Conservation (phyloP, 30 jellyfish, hydroid and myxozoan species). For the Turritopsis rubra region DNA sequence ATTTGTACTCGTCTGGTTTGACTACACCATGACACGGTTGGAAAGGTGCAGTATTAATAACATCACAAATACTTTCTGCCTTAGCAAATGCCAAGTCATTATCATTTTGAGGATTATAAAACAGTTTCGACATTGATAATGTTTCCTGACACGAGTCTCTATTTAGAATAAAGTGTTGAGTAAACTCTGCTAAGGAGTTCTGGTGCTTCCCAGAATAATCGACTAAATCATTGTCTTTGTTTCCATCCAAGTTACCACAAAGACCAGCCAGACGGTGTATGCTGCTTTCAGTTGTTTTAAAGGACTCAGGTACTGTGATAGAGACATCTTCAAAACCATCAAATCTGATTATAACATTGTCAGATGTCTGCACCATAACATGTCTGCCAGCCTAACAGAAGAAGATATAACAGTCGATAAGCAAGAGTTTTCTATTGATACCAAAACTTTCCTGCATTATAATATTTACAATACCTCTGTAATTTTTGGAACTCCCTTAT, state of each 20-base stretch:
- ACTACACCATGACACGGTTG: conserved; percentile 65
- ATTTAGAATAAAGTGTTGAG: conserved; percentile 33
- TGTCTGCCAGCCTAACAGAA: conserved; percentile 86
- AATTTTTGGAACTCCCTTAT: conserved; percentile 70
- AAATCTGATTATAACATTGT: conserved; percentile 64
- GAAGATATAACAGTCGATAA: neutral
- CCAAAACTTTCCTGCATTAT: neutral
- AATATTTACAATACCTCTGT: conserved; percentile 41
- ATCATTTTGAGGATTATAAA: conserved; percentile 47
- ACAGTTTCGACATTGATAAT: conserved; percentile 19
- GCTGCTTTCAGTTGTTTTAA: conserved; percentile 37
- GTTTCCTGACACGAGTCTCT: conserved; percentile 57
- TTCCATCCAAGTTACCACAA: conserved; percentile 93
- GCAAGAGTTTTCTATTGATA: neutral
- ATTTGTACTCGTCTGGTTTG: conserved; percentile 43
- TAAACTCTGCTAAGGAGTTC: conserved; percentile 36
- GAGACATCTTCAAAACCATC: conserved; percentile 92
- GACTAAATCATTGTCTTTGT: conserved; percentile 59
- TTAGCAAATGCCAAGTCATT: conserved; percentile 22
- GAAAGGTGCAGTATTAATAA: conserved; percentile 52
- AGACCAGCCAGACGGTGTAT: conserved; percentile 82
- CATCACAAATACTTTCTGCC: conserved; percentile 75
- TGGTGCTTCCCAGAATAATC: conserved; percentile 30
- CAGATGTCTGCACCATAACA: conserved; percentile 80
- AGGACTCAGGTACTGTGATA: conserved; percentile 79